phyloP scores from a whole-genome alignment of 2,888 invertebrate genomes.

The Holacanthella duospinosa region DNA sequence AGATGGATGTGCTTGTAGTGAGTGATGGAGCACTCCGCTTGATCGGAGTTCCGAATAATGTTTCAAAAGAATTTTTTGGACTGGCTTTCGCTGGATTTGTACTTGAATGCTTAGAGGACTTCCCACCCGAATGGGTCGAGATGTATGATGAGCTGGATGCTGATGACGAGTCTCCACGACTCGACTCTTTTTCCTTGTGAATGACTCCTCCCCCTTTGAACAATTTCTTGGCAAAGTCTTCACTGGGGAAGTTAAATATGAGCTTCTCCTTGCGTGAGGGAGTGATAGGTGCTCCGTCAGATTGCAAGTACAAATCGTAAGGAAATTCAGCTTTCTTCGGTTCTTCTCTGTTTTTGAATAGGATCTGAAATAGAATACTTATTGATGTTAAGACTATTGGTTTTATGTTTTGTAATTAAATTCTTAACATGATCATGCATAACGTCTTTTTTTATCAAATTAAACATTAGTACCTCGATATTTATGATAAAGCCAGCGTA shows the following conservation, averaged over 20 bases:
- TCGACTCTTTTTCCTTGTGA: constrained; percentile 12
- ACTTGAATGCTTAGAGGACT: constrained; percentile 20
- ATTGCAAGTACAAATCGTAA: constrained; percentile 77
- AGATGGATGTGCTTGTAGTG: background rate
- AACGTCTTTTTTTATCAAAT: too few relatives aligned
- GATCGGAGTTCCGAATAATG: constrained; percentile 72
- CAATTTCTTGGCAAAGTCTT: constrained; percentile 78
- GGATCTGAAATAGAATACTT: constrained; percentile 26
- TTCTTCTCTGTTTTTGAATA: constrained; percentile 72
- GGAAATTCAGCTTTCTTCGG: constrained; percentile 63
- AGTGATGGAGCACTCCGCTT: constrained; percentile 42
- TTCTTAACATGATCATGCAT: too few relatives aligned
- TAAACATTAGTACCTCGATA: constrained; percentile 70
- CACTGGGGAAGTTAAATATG: constrained; percentile 72
- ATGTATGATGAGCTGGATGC: background rate
- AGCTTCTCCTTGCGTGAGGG: constrained; percentile 68
- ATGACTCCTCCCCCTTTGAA: constrained; percentile 66
- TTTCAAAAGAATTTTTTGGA: constrained; percentile 52
- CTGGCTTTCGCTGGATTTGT: constrained; percentile 21
- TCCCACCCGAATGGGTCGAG: constrained; percentile 21
- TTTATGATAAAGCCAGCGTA: constrained; percentile 87
- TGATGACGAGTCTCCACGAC: background rate
- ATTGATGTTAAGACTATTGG: too few relatives aligned
- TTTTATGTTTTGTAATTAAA: too few relatives aligned
- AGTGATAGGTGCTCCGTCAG: constrained; percentile 59